Evolutionary conservation across 2,113 vertebrate species (phyloP).

Genomic region (Emberiza fucata): DNA sequence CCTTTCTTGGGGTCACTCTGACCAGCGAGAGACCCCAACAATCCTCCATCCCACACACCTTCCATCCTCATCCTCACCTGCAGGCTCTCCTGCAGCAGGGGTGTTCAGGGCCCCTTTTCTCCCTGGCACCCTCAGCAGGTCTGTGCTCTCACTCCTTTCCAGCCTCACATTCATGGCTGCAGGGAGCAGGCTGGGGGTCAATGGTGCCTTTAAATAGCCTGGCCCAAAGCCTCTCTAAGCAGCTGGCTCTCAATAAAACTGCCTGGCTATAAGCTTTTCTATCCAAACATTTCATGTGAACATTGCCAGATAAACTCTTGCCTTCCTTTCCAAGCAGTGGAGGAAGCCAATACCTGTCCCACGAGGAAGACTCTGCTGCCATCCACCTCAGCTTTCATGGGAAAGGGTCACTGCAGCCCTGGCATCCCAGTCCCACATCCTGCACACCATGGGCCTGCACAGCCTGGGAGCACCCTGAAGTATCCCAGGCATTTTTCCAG

Average conservation of each 20-base stretch:
- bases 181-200: neutral
- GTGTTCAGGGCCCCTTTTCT: neutral
- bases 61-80: rapidly evolving
- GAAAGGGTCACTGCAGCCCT: neutral
- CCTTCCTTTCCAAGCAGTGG: neutral
- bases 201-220: neutral
- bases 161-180: rapidly evolving
- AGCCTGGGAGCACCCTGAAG: rapidly evolving
- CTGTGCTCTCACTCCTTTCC: neutral
- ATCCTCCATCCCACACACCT: rapidly evolving
- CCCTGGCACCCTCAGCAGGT: neutral
- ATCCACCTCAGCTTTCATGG: neutral
- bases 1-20: no score
- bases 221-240: slow-evolving; percentile 18
- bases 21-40: no score
- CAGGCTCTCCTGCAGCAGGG: rapidly evolving
- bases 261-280: neutral
- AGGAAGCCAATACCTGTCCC: neutral
- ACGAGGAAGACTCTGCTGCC: rapidly evolving
- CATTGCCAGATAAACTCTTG: neutral
- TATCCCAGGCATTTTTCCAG: neutral
- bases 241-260: neutral
- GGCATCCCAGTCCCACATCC: neutral
- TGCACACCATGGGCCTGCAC: rapidly evolving
- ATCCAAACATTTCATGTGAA: neutral